A percentile compares a stretch with the other conserved stretches of the same genome.
Evolutionary conservation across 2,797 vertebrate species (phyloP).

Genomic region (Smutsia gigantea): DNA sequence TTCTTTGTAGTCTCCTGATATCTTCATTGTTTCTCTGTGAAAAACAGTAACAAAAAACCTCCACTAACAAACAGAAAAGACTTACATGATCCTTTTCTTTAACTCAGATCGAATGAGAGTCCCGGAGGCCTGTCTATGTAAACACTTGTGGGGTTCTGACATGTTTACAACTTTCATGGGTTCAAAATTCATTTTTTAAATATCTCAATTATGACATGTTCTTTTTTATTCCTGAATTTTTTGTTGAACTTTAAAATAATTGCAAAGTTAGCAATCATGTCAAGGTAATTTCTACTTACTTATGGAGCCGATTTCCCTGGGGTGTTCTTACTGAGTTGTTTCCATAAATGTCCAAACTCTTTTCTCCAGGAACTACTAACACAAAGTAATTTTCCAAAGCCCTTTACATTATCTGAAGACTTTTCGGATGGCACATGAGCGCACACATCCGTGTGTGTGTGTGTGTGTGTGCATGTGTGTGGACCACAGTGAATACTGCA

Average conservation of each 20-base stretch:
- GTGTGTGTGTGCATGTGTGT: neutral
- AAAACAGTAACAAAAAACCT: neutral
- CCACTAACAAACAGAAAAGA: neutral
- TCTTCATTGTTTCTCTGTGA: neutral
- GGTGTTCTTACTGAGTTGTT: neutral
- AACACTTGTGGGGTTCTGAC: neutral
- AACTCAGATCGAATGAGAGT: neutral
- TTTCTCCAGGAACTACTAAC: neutral
- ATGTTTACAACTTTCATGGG: neutral
- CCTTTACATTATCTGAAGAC: neutral
- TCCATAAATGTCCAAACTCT: neutral
- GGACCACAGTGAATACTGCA: neutral
- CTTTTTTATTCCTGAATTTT: conserved; percentile 8
- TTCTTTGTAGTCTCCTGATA: conserved; percentile 22
- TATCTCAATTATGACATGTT: neutral
- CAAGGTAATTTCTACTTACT: conserved; percentile 2
- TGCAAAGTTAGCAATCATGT: conserved; percentile 40
- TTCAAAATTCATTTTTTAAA: neutral
- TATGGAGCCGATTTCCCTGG: conserved; percentile 26
- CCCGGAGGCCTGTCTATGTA: neutral
- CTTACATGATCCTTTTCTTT: neutral
- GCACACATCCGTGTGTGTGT: accelerated
- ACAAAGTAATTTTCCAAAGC: neutral
- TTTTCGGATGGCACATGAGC: neutral
- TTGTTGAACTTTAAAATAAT: neutral